phyloP scores from a whole-genome alignment of 2,888 invertebrate genomes.

The Alloplasta piceator region DNA sequence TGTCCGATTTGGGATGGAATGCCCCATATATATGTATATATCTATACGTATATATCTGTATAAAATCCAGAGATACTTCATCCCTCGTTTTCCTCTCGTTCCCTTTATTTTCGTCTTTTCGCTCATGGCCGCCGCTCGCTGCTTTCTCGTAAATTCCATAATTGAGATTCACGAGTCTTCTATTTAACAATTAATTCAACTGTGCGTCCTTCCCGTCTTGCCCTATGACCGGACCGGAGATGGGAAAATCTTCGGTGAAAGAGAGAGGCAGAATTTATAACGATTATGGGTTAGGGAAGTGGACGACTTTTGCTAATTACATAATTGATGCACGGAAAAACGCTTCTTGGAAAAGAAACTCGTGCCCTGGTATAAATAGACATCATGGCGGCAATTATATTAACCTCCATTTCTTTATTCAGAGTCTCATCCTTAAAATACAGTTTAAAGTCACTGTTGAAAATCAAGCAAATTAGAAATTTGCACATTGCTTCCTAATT shows the following conservation, averaged over 20 bases:
- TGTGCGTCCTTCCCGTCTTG: constrained; percentile 43
- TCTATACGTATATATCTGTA: too few species aligned
- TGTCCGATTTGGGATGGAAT: too few species aligned
- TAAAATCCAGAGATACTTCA: neutral
- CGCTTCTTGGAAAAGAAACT: constrained; percentile 6
- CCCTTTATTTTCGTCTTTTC: constrained; percentile 35
- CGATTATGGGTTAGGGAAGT: neutral
- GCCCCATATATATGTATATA: too few species aligned
- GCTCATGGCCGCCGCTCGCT: constrained; percentile 22
- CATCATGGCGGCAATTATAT: too few species aligned
- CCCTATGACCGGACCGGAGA: neutral
- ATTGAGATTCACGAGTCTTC: constrained; percentile 66
- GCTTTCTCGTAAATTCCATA: constrained; percentile 50
- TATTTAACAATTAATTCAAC: constrained; percentile 65
- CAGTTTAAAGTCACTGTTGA: too few species aligned
- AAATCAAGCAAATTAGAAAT: too few species aligned
- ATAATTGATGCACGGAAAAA: constrained; percentile 52
- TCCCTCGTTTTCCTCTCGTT: neutral
- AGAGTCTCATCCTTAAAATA: too few species aligned
- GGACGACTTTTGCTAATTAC: constrained; percentile 53
- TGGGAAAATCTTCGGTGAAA: neutral
- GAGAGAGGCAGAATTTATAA: constrained; percentile 10
- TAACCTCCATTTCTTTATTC: too few species aligned
- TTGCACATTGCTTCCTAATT: too few species aligned
- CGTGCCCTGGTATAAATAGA: too few species aligned